These are phyloP conservation scores for Myotis brandtii DNA, from an alignment of 2,113 vertebrate genomes.

Conservation along the genomic window DNA sequence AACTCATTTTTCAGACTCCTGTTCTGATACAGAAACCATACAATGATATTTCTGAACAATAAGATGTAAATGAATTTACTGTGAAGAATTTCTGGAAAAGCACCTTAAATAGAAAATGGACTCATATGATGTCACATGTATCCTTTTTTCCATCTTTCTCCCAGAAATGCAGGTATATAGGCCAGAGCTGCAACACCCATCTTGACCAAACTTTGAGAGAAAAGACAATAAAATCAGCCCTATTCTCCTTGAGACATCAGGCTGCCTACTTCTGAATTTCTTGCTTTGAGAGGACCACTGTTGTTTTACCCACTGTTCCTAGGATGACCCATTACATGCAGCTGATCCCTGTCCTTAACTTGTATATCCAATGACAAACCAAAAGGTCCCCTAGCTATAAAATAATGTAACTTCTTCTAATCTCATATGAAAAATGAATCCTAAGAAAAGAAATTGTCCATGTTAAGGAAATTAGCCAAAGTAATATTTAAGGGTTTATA, in stretches of 20 bases:
- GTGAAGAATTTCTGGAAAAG: not conserved
- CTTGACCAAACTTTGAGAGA: not conserved
- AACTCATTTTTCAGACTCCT: not conserved
- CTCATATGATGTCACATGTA: not conserved
- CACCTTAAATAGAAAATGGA: not conserved
- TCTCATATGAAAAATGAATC: not conserved
- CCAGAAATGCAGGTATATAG: not conserved
- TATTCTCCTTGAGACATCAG: not conserved
- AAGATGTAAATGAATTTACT: not conserved
- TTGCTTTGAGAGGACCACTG: not conserved
- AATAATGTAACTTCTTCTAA: not conserved
- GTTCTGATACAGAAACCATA: not conserved
- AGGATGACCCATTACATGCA: not conserved
- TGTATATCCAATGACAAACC: not conserved
- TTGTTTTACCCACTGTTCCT: not conserved
- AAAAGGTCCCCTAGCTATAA: not conserved
- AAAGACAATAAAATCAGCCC: not conserved
- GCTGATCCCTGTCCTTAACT: not conserved
- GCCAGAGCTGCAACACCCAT: not conserved
- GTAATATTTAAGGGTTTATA: not conserved
- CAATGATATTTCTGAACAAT: conserved; percentile 22
- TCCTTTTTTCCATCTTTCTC: not conserved
- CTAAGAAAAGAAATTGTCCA: not conserved
- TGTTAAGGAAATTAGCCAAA: not conserved
- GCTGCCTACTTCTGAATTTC: not conserved